Evolutionary conservation across 2,113 vertebrate species (phyloP).

Genomic region (Rhinichthys klamathensis): DNA sequence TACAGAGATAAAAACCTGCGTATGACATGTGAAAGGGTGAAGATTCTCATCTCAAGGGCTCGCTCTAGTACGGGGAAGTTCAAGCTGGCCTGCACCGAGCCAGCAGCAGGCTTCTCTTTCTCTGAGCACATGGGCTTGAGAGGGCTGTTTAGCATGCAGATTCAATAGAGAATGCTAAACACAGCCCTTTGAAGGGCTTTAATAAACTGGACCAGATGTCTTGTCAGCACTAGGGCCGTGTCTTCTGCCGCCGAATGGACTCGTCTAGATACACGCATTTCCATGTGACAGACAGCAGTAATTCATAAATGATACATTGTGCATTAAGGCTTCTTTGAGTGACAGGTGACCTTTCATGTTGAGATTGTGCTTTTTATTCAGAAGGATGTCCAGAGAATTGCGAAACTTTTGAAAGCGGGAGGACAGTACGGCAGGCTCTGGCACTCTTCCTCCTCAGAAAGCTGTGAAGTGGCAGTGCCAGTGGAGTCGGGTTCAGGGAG

Average conservation of each 20-base stretch:
- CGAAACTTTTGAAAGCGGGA: conserved; percentile 14
- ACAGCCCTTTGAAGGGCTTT: conserved; percentile 52
- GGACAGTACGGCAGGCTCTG: conserved; percentile 1
- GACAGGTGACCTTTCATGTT: conserved; percentile 25
- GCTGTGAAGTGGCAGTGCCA: conserved; percentile 32
- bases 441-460: conserved; percentile 28
- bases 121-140: conserved; percentile 18
- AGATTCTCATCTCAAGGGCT: conserved; percentile 36
- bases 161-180: conserved; percentile 47
- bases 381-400: conserved; percentile 41
- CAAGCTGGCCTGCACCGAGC: conserved; percentile 26
- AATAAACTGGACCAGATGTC: conserved; percentile 58
- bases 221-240: conserved; percentile 13
- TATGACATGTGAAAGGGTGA: conserved; percentile 45
- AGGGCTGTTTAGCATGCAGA: conserved; percentile 42
- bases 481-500: conserved; percentile 7
- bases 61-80: conserved; percentile 16
- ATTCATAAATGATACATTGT: conserved; percentile 48
- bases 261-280: conserved; percentile 36
- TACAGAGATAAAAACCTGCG: conserved; percentile 53
- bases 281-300: conserved; percentile 29
- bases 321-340: conserved; percentile 37
- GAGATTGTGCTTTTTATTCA: conserved; percentile 9
- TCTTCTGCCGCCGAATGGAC: conserved; percentile 20
- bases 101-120: conserved; percentile 36